phyloP scores from a whole-genome alignment of 2,888 invertebrate species.

The Acrobasis repandana region DNA sequence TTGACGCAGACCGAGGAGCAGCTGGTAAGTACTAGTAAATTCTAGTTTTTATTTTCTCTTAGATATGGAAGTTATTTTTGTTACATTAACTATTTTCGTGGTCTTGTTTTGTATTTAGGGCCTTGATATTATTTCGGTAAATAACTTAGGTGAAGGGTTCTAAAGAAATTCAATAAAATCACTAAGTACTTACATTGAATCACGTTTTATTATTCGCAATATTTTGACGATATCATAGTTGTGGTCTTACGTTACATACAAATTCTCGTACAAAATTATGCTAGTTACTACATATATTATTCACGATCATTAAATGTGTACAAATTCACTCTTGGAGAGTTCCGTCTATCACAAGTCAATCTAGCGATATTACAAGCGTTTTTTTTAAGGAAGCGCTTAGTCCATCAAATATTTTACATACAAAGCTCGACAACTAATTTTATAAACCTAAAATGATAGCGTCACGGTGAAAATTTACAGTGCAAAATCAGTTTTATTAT shows the following conservation, averaged over 20 bases:
- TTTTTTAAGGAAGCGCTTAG: not conserved
- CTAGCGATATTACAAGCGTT: slow-evolving; percentile 16
- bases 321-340: slow-evolving; percentile 17
- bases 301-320: slow-evolving; percentile 10
- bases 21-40: too few relatives aligned
- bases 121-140: too few relatives aligned
- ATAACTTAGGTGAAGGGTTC: not conserved
- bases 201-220: slow-evolving; percentile 18
- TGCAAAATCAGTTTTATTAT: too few relatives aligned
- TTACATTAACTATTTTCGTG: too few relatives aligned
- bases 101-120: too few relatives aligned
- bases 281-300: slow-evolving; percentile 12
- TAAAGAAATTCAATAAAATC: not conserved
- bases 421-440: too few relatives aligned
- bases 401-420: not conserved
- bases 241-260: slow-evolving; percentile 12
- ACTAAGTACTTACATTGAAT: not conserved
- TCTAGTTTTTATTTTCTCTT: too few relatives aligned
- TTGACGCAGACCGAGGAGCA: too few relatives aligned
- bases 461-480: too few relatives aligned
- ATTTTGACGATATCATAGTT: slow-evolving; percentile 12
- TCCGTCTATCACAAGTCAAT: slow-evolving; percentile 13
- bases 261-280: slow-evolving; percentile 21
- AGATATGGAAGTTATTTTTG: too few relatives aligned
- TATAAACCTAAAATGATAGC: too few relatives aligned